Base-by-base conservation (phyloP, 2,113 vertebrate genomes). In the Setophaga kirtlandii region DNA sequence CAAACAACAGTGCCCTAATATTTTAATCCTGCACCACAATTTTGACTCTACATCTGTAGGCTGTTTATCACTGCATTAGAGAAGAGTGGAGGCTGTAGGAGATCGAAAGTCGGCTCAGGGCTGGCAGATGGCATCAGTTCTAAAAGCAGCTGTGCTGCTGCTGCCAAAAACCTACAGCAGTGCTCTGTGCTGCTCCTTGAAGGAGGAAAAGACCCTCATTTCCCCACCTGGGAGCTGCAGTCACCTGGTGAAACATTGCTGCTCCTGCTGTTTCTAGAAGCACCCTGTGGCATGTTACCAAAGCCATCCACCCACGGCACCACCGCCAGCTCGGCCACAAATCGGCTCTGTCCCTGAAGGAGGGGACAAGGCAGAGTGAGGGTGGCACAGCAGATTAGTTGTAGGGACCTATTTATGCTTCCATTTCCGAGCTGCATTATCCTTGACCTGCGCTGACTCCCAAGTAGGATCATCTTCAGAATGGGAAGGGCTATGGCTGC, bases 351-450 rank as follows among this genome's bases (percentile, higher is more conserved):
- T 11, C 74, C 24, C 69, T 53, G 58, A 35, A 79, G 69, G 49
- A 71, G 64, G 77, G 87, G 76, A 71, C 21, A 2, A 87, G 69
- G 86, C 62, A 59, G 27, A 0, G 3, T 0, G 24, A 96, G 92
- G 89, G 89, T 60, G 71, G 95, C 69, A 91, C 75, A 89, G 83
- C 65, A 95, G 95, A 96, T 95, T 94, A 96, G 49, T 33, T 15
- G 25, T 42, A 41, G 50, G 60, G 47, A 76, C 87, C 73, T 86
- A 94, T 79, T 89, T 89, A 41, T 1, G 28, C 41, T 58, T 69
- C 79, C 70, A 33, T 62, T 88, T 80, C 79, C 1, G 4, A 63
- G 78, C 83, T 68, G 58, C 42, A 17, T 93, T 93, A 90, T 85
- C 93, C 87, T 27, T 91, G 89, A 95, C 93, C 75, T 39, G 81